These are phyloP conservation scores for Chascanopsetta lugubris DNA, from an alignment of 2,113 vertebrate genomes.

Conservation along the genomic window DNA sequence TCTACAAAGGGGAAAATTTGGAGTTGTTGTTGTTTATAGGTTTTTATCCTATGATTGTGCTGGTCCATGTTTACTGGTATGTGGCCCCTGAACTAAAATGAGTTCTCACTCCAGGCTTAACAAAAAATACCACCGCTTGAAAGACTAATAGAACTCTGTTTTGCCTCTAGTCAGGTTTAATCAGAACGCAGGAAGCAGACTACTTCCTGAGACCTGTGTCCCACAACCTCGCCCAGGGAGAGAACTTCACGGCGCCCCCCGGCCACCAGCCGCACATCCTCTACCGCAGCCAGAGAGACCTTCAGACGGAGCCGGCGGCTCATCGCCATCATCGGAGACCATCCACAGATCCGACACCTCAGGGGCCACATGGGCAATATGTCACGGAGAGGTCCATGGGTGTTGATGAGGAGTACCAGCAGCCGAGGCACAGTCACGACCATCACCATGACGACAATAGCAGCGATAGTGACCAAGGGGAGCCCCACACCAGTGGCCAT, in stretches of 20 bases:
- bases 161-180: slow-evolving; percentile 88
- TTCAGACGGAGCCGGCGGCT: background rate
- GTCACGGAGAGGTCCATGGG: slow-evolving; percentile 27
- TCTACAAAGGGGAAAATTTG: too few species aligned
- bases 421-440: background rate
- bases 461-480: slow-evolving; percentile 15
- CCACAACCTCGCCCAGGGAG: slow-evolving; percentile 65
- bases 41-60: too few species aligned
- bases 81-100: too few species aligned
- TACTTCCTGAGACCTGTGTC: slow-evolving; percentile 87
- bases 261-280: slow-evolving; percentile 85
- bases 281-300: slow-evolving; percentile 80
- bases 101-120: too few species aligned
- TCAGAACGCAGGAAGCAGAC: slow-evolving; percentile 86
- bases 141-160: slow-evolving; percentile 57
- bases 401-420: background rate
- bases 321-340: slow-evolving; percentile 32
- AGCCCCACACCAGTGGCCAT: slow-evolving; percentile 4
- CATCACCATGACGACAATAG: slow-evolving; percentile 1
- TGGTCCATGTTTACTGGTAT: too few species aligned
- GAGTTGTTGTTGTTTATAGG: too few species aligned
- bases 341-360: slow-evolving; percentile 14
- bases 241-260: slow-evolving; percentile 62
- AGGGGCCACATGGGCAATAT: background rate
- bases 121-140: background rate